Base-by-base conservation (phyloP, 2,113 vertebrate species). In the Halichoeres trimaculatus region DNA sequence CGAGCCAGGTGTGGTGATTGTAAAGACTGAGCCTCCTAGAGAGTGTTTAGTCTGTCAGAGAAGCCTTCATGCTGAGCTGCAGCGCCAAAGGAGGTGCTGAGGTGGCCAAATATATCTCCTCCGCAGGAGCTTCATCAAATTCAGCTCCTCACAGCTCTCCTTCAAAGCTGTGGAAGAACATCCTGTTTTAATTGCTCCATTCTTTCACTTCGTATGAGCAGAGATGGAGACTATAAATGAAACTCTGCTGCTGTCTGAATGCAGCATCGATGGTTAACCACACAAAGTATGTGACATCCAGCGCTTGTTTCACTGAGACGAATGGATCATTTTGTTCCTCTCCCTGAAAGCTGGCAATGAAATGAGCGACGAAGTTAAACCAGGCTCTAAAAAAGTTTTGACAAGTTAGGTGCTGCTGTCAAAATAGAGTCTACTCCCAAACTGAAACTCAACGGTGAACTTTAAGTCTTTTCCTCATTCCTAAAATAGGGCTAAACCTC, bases 51-150 rank as follows among this genome's bases (percentile, higher is more conserved):
- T 57, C 50, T 60, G 54, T 57, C 41, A 43, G 55, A 77, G 45
- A 36, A 83, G 34, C 41, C 19, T 2, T 36, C 76, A 61, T 61
- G 76, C 70, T 70, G 76, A 57, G 80, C 58, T 34, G 51, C 57
- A n/a, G 57, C 78, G 40, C 69, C 51, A 80, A 74, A 53, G n/a
- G 54, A 80, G 61, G 34, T 52, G 69, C 63, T 75, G 67, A 65
- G 66, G 62, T 55, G 30, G 23, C 65, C 86, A 81, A 80, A 87
- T 81, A 81, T 80, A 88, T 70, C 70, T 13, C 26, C 78, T 67
- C 67, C 54, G 57, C 74, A 35, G 69, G 71, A 77, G 60, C 48
- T 23, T 41, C 48, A 22, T 75, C 62, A 66, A 69, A 36, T 53
- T n/a, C 64, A 61, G 66, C 45, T 58, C 60, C 60, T 63, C 26